Conservation (phyloP, 2,113 vertebrate genomes). For the Crotalus tigris region DNA sequence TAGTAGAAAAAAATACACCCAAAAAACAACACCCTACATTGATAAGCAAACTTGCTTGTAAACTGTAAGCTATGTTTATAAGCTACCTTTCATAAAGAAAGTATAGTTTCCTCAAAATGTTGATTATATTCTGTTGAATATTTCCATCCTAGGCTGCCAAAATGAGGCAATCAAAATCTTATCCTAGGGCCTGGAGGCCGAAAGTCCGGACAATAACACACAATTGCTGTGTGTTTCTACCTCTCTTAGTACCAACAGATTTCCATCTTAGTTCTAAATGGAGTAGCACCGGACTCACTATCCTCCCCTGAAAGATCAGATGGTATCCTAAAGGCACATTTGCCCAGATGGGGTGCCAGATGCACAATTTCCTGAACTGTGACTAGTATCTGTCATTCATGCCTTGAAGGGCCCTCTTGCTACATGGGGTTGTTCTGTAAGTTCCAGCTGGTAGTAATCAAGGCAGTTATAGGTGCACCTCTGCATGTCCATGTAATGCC, state of each 20-base stretch:
- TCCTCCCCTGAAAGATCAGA: not conserved
- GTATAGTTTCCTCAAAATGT: not conserved
- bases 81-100: not conserved
- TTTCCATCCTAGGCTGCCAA: not conserved
- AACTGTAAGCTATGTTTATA: not conserved
- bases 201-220: not conserved
- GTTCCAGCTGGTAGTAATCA: not conserved
- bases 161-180: not conserved
- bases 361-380: not conserved
- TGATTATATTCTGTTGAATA: not conserved
- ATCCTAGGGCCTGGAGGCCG: not conserved
- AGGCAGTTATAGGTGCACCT: not conserved
- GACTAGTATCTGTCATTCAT: not conserved
- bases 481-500: not conserved
- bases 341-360: not conserved
- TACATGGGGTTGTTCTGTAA: not conserved
- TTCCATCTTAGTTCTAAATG: not conserved
- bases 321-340: rapidly evolving
- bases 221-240: not conserved
- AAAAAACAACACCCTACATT: not conserved
- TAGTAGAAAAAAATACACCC: constrained; percentile 3
- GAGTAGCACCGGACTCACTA: not conserved
- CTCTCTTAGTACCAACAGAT: not conserved
- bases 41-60: not conserved
- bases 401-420: not conserved